A percentile compares a stretch with the other conserved stretches of the same genome.
These are phyloP conservation scores for Odontamblyopus rebecca DNA, from an alignment of 2,797 vertebrate species.

Conservation along the genomic window DNA sequence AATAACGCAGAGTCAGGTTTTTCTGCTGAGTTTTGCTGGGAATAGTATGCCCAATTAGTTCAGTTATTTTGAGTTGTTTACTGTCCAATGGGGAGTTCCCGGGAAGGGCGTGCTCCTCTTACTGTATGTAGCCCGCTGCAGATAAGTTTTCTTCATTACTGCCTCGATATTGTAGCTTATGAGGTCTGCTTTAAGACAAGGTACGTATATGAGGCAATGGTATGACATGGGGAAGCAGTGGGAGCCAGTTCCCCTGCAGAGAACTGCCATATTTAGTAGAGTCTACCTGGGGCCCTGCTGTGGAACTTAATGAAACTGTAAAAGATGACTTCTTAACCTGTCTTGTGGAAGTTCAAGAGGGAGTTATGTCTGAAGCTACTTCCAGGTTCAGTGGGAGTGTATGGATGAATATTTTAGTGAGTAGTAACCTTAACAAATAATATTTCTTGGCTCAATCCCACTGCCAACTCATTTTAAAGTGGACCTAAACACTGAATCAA, in stretches of 20 bases:
- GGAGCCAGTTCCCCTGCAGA: constrained; percentile 54
- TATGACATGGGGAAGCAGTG: constrained; percentile 37
- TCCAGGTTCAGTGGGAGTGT: not conserved
- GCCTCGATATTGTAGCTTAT: constrained; percentile 1
- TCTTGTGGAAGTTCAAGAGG: constrained; percentile 19
- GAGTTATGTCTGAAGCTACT: not conserved
- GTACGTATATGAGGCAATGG: constrained; percentile 12
- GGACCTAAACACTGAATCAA: too few relatives aligned
- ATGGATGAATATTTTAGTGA: too few relatives aligned
- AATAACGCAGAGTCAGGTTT: constrained; percentile 13
- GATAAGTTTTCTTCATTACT: constrained; percentile 5
- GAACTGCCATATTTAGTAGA: constrained; percentile 61
- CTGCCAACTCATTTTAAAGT: too few relatives aligned
- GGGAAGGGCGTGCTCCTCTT: constrained; percentile 10
- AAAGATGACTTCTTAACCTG: constrained; percentile 43
- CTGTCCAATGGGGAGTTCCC: constrained; percentile 5
- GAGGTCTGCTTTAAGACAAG: constrained; percentile 15
- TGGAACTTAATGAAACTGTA: constrained; percentile 60
- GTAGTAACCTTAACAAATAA: too few relatives aligned
- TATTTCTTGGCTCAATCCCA: too few relatives aligned
- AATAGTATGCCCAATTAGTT: constrained; percentile 13
- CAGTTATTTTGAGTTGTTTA: constrained; percentile 6
- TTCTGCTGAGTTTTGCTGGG: constrained; percentile 13
- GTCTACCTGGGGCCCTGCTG: constrained; percentile 55
- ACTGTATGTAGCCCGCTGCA: constrained; percentile 13